Base-by-base conservation (phyloP, 2,113 vertebrate species). In the Platysternon megacephalum region DNA sequence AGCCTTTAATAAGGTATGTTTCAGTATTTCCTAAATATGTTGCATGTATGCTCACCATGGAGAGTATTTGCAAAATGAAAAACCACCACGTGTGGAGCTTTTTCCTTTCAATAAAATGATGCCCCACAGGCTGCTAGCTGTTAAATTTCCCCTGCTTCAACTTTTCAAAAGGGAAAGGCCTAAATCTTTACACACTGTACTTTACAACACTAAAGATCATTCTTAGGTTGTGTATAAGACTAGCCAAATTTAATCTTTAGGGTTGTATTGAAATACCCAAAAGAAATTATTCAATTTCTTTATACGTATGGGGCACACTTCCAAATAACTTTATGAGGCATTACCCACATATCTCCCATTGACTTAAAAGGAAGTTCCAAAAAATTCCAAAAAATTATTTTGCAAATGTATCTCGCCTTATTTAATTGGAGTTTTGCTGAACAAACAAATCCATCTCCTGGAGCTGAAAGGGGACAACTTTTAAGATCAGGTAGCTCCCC, bases 271-370 rank as follows among this genome's bases (percentile, higher is more conserved):
- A 76, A 76, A 39, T 44, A 26, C 5, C 39, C 39, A 76, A 74
- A 74, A 42, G 17, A 74, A n/a, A n/a, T n/a, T n/a, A n/a, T n/a
- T n/a, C n/a, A 42, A 22, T 93, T 61, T 80, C 21, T 19, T 79
- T n/a, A 58, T 21, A 58, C 2, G 11, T 0, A 0, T 11, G 44
- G 42, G 48, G 49, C 28, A 53, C 19, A 21, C 0, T 29, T 46
- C 24, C 56, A 76, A 48, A 72, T 56, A 85, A 48, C 6, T 8
- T 1, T 2, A 51, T 0, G 1, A 0, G 0, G 46, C 74, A 55
- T 19, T 28, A 55, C 5, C 42, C 53, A 74, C 22, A 46, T 4
- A 48, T 14, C 28, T 76, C 28, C 22, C 16, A 28, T 12, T 89
- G 5, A 80, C 17, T 12, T 28, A 65, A 72, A 14, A 6, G 12